These are phyloP conservation scores for Nautilus pompilius DNA, from an alignment of 1,140 invertebrate genomes.

Conservation along the genomic window DNA sequence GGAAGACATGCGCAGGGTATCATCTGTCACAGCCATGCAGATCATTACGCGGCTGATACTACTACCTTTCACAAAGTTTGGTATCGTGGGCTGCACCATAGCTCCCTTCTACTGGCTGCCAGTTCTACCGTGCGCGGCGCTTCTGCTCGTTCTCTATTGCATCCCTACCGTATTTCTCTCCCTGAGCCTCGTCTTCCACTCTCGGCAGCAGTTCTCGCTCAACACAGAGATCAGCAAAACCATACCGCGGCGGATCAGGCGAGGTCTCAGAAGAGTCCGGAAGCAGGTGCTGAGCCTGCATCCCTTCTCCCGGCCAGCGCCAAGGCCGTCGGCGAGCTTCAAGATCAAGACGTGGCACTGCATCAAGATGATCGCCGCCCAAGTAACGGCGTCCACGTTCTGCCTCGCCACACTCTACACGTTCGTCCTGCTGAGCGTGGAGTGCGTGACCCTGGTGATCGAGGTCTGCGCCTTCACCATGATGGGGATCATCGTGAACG, in stretches of 20 bases:
- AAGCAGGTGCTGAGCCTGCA: too few relatives aligned
- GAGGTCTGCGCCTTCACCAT: slow-evolving; percentile 50
- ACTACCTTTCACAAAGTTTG: slow-evolving; percentile 40
- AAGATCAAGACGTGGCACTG: too few relatives aligned
- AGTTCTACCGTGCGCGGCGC: slow-evolving; percentile 28
- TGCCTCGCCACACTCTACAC: slow-evolving; percentile 43
- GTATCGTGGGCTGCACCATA: slow-evolving; percentile 37
- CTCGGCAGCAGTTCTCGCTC: slow-evolving; percentile 26
- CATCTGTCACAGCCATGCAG: slow-evolving; percentile 38
- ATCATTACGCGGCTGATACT: slow-evolving; percentile 32
- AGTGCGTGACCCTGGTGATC: slow-evolving; percentile 41
- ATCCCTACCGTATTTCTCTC: slow-evolving; percentile 47
- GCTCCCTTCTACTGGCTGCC: slow-evolving; percentile 35
- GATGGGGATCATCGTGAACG: slow-evolving; percentile 54
- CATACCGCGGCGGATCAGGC: too few relatives aligned
- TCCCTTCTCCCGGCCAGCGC: too few relatives aligned
- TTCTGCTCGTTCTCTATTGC: slow-evolving; percentile 40
- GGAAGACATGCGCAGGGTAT: slow-evolving; percentile 43
- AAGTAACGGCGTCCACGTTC: too few relatives aligned
- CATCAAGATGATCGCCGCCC: too few relatives aligned
- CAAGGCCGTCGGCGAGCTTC: too few relatives aligned
- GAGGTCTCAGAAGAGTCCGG: too few relatives aligned
- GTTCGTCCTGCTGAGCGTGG: slow-evolving; percentile 38
- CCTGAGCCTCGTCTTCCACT: slow-evolving; percentile 42
- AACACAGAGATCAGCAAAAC: too few relatives aligned